These are phyloP conservation scores for Plagiodera versicolora DNA, from an alignment of 2,888 invertebrate genomes.

Conservation along the genomic window DNA sequence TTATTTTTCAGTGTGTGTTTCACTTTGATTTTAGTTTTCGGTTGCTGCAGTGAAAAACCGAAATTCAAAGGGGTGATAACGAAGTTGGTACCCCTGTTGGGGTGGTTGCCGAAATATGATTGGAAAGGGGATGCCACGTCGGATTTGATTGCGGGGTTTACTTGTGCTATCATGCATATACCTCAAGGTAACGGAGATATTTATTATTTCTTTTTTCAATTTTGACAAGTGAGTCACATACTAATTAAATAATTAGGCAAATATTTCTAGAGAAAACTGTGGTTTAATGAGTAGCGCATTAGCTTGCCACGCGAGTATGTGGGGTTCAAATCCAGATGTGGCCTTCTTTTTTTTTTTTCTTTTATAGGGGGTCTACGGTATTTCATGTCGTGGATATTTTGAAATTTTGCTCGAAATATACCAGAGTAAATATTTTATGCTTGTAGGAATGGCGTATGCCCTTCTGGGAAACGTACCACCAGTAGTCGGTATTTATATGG, in stretches of 20 bases:
- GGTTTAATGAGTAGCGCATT: no score
- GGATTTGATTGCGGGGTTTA: conserved; percentile 81
- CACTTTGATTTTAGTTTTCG: conserved; percentile 21
- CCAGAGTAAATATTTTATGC: conserved; percentile 29
- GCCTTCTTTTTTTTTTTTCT: no score
- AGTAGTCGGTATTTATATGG: conserved; percentile 61
- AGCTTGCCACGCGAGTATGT: no score
- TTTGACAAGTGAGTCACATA: no score
- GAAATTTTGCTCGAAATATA: no score
- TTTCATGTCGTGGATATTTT: no score
- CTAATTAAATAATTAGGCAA: no score
- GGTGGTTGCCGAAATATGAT: conserved; percentile 66
- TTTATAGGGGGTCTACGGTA: no score
- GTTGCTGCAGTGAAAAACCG: conserved; percentile 13
- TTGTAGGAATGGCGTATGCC: conserved; percentile 62
- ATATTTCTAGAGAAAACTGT: no score
- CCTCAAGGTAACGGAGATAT: conserved; percentile 67
- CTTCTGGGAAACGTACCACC: conserved; percentile 59
- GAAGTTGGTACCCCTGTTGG: conserved; percentile 59
- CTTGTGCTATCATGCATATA: conserved; percentile 84
- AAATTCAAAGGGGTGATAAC: conserved; percentile 17
- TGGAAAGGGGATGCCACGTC: conserved; percentile 62
- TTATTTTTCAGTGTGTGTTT: not conserved
- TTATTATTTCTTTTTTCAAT: not conserved
- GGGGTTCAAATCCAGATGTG: no score